Base-by-base conservation (phyloP, 2,797 vertebrate species). In the Xenentodon cancila region DNA sequence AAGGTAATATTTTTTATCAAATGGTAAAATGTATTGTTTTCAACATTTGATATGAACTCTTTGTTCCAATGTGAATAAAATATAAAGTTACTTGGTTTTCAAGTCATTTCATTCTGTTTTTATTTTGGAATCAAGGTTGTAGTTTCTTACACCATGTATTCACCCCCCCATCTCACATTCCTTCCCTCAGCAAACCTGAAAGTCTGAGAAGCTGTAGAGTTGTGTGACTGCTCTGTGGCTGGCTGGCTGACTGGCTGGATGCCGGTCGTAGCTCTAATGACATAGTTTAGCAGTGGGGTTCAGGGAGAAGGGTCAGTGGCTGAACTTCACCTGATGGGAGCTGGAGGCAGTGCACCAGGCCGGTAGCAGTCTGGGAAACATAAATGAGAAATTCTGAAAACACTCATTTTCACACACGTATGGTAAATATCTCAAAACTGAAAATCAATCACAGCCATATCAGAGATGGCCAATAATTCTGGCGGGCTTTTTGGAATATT, bases 261-360 rank as follows among this genome's bases (percentile, higher is more conserved):
- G 78, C 79, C 76, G 78, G 81, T 84, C 55, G 54, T 57, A 16
- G 68, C 84, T 81, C 81, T 88, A 88, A 90, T 90, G 91, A 85
- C 86, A 84, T 91, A 87, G 89, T 91, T 92, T 88, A 89, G 72
- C 83, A 88, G 84, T 84, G 81, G 86, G 88, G 85, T 91, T 84
- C 82, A 67, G 75, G 75, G 83, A 87, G 63, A 80, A 75, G 70
- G 85, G 73, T 88, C 89, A 84, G 74, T 22, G 73, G 78, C 80
- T 81, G 79, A 82, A 85, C 77, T 86, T 65, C 80, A 89, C 87
- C 88, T 90, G 87, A 88, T 80, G 83, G 79, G 77, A 87, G 76
- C 71, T 57, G 56, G 62, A 70, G 62, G 47, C 53, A 53, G 71
- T 64, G 63, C 75, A 75, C 61, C 67, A 65, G 73, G 83, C 82